Evolutionary conservation across 1,140 invertebrate genomes (phyloP).

Genomic region (Drosophila takahashii): DNA sequence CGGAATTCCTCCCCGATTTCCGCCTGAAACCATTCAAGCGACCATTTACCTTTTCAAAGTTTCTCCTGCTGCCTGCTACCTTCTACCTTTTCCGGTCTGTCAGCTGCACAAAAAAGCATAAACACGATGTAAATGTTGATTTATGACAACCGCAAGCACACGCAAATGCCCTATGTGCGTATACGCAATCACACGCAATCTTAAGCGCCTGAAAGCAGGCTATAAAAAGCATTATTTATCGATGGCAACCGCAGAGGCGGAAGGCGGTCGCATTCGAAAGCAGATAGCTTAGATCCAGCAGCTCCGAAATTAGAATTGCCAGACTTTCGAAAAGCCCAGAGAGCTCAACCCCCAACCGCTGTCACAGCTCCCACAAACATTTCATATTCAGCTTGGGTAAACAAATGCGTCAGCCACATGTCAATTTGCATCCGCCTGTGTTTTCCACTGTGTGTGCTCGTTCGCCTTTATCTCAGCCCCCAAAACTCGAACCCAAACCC

Average conservation of each 20-base stretch:
- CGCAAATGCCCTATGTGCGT: conserved; percentile 10
- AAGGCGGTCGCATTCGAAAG: conserved; percentile 24
- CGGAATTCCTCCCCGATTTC: neutral
- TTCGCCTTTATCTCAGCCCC: conserved; percentile 19
- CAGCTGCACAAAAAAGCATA: conserved; percentile 41
- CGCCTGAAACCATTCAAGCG: conserved; percentile 1
- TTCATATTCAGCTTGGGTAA: conserved; percentile 71
- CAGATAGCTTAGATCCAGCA: conserved; percentile 23
- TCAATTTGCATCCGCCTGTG: conserved; percentile 48
- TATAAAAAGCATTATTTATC: conserved; percentile 70
- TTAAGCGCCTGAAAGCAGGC: conserved; percentile 45
- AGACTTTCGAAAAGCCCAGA: conserved; percentile 19
- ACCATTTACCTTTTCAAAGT: conserved; percentile 16
- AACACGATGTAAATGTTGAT: conserved; percentile 75
- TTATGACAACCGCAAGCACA: conserved; percentile 60
- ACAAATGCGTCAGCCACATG: conserved; percentile 68
- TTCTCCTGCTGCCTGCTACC: neutral
- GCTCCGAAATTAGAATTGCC: conserved; percentile 48
- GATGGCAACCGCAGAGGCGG: conserved; percentile 47
- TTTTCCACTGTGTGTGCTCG: conserved; percentile 11
- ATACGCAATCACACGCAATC: conserved; percentile 47
- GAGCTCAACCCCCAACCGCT: conserved; percentile 17
- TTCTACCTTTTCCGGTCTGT: conserved; percentile 44
- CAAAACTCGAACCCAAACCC: too few species aligned
- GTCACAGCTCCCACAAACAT: conserved; percentile 46